Conservation (phyloP, 2,797 vertebrate genomes). For the Australoheros facetus region DNA sequence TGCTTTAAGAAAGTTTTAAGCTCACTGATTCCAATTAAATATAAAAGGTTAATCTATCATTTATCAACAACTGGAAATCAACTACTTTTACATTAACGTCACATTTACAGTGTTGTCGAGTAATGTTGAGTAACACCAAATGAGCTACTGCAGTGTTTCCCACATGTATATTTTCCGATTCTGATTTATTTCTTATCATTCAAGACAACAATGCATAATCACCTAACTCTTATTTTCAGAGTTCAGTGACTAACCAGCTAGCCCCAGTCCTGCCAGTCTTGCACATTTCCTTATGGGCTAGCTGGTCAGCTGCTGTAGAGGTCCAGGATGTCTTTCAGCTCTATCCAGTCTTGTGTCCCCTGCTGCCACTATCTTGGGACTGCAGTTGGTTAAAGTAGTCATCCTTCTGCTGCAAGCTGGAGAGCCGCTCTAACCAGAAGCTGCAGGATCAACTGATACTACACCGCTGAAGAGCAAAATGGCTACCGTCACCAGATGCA, state of each 20-base stretch:
- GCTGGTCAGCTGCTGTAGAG: too few species aligned
- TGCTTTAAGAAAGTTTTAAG: too few species aligned
- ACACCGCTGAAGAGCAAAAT: neutral
- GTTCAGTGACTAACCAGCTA: neutral
- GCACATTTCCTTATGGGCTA: too few species aligned
- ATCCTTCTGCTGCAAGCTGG: neutral
- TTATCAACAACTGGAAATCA: neutral
- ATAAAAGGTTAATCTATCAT: neutral
- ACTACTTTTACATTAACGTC: neutral
- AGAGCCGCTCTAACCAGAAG: neutral
- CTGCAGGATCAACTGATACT: neutral
- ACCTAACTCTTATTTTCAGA: neutral
- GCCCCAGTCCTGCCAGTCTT: too few species aligned
- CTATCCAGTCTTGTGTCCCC: neutral
- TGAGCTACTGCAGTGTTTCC: too few species aligned
- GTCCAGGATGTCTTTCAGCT: too few species aligned
- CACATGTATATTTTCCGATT: too few species aligned
- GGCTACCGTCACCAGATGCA: neutral
- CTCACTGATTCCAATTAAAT: neutral
- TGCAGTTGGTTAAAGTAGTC: neutral
- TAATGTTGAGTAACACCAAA: too few species aligned
- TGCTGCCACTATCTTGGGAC: neutral
- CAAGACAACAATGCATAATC: neutral
- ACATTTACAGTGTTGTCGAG: neutral
- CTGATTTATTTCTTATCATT: too few species aligned